Evolutionary conservation across 1,140 invertebrate genomes (phyloP), one percentile per base, ranked within the genome.

Genomic region (Lucilia sericata): DNA sequence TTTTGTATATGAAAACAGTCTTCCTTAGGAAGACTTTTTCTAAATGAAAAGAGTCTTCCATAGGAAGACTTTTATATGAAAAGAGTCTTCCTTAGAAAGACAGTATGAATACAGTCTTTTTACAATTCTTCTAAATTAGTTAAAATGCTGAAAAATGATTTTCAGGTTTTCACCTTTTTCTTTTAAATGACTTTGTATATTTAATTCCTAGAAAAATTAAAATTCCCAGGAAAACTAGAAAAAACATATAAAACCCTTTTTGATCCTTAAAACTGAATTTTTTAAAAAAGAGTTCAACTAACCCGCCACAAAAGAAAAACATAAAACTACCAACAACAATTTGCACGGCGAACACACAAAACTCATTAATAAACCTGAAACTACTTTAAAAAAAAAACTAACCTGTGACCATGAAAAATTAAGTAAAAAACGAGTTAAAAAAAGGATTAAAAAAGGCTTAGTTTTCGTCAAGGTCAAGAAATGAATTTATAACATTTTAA

Each of bases 261-360:
- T 49, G 76, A 49, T 80, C 76, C 76, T 49, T 80, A 49, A 80
- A 80, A 80, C 76, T 80, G 42, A 49, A 80, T 80, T 80, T 25
- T 42, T 80, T 51, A 7, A 70, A 70, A 70, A 70, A 70, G 17
- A 70, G 65, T 70, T 70, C 65, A 70, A 70, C 51, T 55, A 70
- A n/a, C 65, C 65, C 4, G 19, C 55, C 55, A 60, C 65, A 70
- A 70, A 70, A 70, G 21, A 70, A 21, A 5, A n/a, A 70, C 21
- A 7, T 2, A 70, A 70, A 55, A 55, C 12, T 55, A 55, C 25
- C 25, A 30, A 55, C 42, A 55, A 55, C 51, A 1, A 55, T 17
- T 5, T n/a, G 51, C 17, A n/a, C 12, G 13, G 7, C 1, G 0
- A 55, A 10, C 9, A 55, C 12, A 13, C 51, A 55, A 8, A 55